Base-by-base conservation (phyloP, 1,140 invertebrate genomes). In the Drepana arcuata region DNA sequence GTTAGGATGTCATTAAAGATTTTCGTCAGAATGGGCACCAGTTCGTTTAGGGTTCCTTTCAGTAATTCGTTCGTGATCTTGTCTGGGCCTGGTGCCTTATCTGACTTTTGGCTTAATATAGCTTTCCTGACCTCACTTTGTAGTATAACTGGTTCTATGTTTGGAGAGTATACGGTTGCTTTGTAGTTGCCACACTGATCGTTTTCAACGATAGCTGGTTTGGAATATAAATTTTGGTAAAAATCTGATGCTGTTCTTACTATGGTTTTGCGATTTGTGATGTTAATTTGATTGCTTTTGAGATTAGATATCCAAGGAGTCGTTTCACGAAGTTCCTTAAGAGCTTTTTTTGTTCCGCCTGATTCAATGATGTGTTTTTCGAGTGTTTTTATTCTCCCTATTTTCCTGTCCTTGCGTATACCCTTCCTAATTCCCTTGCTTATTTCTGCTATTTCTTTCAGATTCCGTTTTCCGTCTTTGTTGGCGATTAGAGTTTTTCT, bases 281-380 rank as follows among this genome's bases (percentile, higher is more conserved):
- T n/a, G 10, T 40, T 34, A 31, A 24, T 34, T 10, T 33, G 16
- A 10, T 39, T 16, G 13, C 39, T 33, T 45, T 45, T 45, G 15
- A 34, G 16, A 7, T 34, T 45, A n/a, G 35, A 32, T 12, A 45
- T 43, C 41, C 34, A 43, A 27, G 25, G 14, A 6, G 31, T 43
- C 26, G 21, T 26, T 43, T 43, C 32, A 33, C 29, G 27, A 1
- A 44, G 16, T 36, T 44, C 29, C 37, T 44, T 44, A 11, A 44
- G 30, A 25, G 18, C 33, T 36, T 43, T 43, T 36, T 21, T 45
- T n/a, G 18, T 39, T 38, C 26, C 35, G 18, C 42, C 42, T 38
- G 42, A 38, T 12, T 16, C 34, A 14, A 5, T 2, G 6, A 34
- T 34, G 6, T 34, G 32, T 21, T 34, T 11, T 13, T 23, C 18